These are phyloP conservation scores for Erynnis tages DNA, from an alignment of 2,888 invertebrate species.

Conservation along the genomic window DNA sequence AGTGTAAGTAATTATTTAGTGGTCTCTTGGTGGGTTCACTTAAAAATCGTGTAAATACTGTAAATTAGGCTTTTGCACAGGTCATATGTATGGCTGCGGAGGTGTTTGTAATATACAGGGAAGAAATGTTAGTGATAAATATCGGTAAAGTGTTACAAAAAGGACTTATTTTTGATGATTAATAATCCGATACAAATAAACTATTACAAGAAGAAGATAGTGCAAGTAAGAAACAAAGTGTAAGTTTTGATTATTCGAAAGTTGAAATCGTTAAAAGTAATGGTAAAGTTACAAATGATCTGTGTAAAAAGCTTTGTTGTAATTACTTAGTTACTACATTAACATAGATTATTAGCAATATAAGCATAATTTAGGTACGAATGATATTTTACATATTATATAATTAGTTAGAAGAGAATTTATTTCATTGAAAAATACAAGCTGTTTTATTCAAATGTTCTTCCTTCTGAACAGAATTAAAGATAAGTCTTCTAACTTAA, in stretches of 20 bases:
- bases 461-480: slow-evolving; percentile 47
- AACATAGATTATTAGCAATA: slow-evolving; percentile 43
- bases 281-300: slow-evolving; percentile 14
- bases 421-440: slow-evolving; percentile 50
- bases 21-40: slow-evolving; percentile 45
- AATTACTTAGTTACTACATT: slow-evolving; percentile 13
- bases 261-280: neutral
- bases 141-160: slow-evolving; percentile 5
- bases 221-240: neutral
- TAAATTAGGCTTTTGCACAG: slow-evolving; percentile 35
- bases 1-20: slow-evolving; percentile 61
- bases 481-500: slow-evolving; percentile 18
- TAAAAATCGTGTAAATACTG: slow-evolving; percentile 62
- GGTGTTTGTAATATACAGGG: slow-evolving; percentile 14
- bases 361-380: slow-evolving; percentile 46
- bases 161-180: slow-evolving; percentile 24
- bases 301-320: slow-evolving; percentile 16
- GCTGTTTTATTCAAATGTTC: slow-evolving; percentile 50
- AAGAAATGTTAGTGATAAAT: slow-evolving; percentile 21
- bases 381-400: slow-evolving; percentile 53
- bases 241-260: neutral
- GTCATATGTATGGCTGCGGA: slow-evolving; percentile 24
- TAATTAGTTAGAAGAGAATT: slow-evolving; percentile 63
- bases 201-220: neutral
- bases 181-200: neutral